Evolutionary conservation across 2,797 vertebrate species (phyloP).

Genomic region (Anguilla marmorata): DNA sequence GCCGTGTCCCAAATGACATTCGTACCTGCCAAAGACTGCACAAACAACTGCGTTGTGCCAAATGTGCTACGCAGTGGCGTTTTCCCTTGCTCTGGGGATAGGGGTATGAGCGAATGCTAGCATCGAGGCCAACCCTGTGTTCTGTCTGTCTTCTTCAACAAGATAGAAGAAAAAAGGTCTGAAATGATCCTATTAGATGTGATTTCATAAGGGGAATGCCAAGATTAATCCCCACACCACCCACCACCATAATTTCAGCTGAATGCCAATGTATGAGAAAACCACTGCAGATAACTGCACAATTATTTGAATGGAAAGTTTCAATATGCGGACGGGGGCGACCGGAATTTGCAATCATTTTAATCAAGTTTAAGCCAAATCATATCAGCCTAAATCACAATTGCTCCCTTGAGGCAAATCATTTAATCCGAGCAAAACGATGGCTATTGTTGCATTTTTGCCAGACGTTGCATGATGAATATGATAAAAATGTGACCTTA

Average conservation of each 20-base stretch:
- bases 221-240: neutral
- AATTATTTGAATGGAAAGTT: conserved; percentile 14
- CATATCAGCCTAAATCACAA: conserved; percentile 30
- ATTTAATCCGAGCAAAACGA: conserved; percentile 19
- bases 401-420: conserved; percentile 23
- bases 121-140: neutral
- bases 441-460: neutral
- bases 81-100: neutral
- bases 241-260: neutral
- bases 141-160: neutral
- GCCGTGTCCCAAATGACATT: neutral
- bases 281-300: neutral
- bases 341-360: conserved; percentile 26
- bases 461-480: conserved; percentile 20
- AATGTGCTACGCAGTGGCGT: neutral
- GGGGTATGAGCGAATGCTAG: neutral
- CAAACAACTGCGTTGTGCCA: neutral
- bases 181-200: conserved; percentile 19
- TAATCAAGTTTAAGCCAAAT: conserved; percentile 30
- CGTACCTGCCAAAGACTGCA: neutral
- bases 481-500: conserved; percentile 32
- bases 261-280: neutral
- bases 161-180: neutral
- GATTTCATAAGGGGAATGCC: neutral
- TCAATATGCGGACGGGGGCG: conserved; percentile 10